phyloP scores from a whole-genome alignment of 2,888 invertebrate genomes.

The Drosophila percnosoma region DNA sequence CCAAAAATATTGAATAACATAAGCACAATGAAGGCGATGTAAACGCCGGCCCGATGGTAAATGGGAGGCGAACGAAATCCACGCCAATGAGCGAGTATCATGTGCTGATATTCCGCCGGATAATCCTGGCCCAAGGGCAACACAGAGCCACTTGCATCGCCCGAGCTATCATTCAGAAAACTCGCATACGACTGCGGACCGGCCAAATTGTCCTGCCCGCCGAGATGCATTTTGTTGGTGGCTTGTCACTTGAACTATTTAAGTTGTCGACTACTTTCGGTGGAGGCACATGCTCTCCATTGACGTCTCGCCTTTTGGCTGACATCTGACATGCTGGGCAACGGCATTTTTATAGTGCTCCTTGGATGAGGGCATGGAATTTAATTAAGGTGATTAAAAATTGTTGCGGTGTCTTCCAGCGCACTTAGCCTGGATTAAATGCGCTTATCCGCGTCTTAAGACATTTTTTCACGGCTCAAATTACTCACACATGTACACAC shows the following conservation, averaged over 20 bases:
- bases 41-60: constrained; percentile 88
- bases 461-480: constrained; percentile 52
- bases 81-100: constrained; percentile 90
- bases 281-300: constrained; percentile 50
- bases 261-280: constrained; percentile 2
- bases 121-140: constrained; percentile 88
- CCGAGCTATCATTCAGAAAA: constrained; percentile 51
- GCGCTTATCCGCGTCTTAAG: constrained; percentile 59
- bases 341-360: constrained; percentile 60
- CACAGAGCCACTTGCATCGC: constrained; percentile 52
- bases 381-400: constrained; percentile 63
- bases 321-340: constrained; percentile 45
- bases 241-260: not conserved
- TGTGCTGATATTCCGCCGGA: constrained; percentile 88
- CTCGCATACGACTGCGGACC: constrained; percentile 51
- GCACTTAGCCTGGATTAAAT: constrained; percentile 46
- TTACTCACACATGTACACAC: constrained; percentile 7
- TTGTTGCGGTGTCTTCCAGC: constrained; percentile 13
- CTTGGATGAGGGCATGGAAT: constrained; percentile 41
- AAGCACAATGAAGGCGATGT: constrained; percentile 88
- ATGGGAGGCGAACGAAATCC: constrained; percentile 88
- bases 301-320: constrained; percentile 51
- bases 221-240: constrained; percentile 46
- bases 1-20: constrained; percentile 88
- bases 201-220: constrained; percentile 17